phyloP scores from a whole-genome alignment of 2,797 vertebrate species.

The Euphonia xanthogaster region DNA sequence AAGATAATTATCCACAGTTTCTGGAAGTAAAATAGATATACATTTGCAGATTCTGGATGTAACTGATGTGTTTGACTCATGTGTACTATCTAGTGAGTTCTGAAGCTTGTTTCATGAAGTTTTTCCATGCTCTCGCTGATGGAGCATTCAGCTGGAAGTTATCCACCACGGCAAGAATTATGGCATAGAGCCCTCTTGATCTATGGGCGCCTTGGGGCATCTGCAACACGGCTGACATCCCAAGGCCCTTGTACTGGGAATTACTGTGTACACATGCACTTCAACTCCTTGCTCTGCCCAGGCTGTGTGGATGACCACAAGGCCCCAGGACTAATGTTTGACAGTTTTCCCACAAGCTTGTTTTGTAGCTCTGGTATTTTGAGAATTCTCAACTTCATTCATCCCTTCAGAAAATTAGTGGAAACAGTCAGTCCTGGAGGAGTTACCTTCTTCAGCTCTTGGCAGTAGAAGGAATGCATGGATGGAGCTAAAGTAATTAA shows the following conservation, averaged over 20 bases:
- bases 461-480: not conserved
- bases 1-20: not conserved
- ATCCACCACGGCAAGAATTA: rapidly evolving
- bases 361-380: not conserved
- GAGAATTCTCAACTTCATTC: not conserved
- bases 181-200: not conserved
- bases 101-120: not conserved
- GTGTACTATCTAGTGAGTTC: not conserved
- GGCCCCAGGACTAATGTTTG: not conserved
- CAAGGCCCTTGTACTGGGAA: not conserved
- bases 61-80: not conserved
- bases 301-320: not conserved
- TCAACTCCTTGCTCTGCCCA: not conserved
- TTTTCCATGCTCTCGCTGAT: not conserved
- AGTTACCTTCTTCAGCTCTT: not conserved
- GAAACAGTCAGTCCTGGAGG: not conserved
- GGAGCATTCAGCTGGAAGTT: not conserved
- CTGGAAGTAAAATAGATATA: not conserved
- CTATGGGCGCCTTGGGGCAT: not conserved
- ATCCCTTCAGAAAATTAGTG: not conserved
- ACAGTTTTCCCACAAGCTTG: not conserved
- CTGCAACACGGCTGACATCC: not conserved
- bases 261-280: not conserved
- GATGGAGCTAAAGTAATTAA: not conserved
- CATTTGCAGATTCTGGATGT: not conserved